Percentiles rank a stretch among this genome's conserved stretches.
phyloP scores from a whole-genome alignment of 2,888 invertebrate species.

The Zelleria hepariella region DNA sequence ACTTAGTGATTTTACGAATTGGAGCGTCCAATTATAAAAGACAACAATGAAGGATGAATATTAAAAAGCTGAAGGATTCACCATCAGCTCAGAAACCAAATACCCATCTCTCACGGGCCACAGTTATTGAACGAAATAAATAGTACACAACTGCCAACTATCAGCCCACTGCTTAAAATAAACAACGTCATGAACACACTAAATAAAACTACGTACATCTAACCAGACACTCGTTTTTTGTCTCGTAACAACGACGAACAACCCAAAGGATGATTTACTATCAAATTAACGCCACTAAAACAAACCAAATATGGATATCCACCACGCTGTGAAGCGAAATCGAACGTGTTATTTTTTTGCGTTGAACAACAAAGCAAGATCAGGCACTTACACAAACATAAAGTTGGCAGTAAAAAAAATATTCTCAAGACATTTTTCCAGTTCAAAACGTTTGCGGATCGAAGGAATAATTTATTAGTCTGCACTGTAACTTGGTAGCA shows the following conservation, averaged over 20 bases:
- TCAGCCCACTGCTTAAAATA: constrained; percentile 24
- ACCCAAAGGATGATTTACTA: neutral
- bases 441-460: neutral
- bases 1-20: no score
- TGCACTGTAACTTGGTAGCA: constrained; percentile 17
- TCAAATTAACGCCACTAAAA: neutral
- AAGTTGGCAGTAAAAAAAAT: constrained; percentile 30
- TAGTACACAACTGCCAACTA: constrained; percentile 11
- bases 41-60: neutral
- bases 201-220: neutral
- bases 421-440: constrained; percentile 22
- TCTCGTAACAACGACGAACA: neutral
- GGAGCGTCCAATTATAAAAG: no score
- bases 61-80: neutral
- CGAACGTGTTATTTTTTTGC: constrained; percentile 42
- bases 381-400: constrained; percentile 48
- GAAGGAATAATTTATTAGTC: constrained; percentile 13
- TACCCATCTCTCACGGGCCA: neutral
- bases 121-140: constrained; percentile 17
- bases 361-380: constrained; percentile 57
- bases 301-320: neutral
- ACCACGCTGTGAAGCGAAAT: constrained; percentile 22
- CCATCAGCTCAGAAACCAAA: neutral
- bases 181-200: constrained; percentile 27
- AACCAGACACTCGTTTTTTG: neutral